Evolutionary conservation across 2,113 vertebrate species (phyloP), one percentile per base, ranked within the genome.

Genomic region (Hippocampus guttulatus): DNA sequence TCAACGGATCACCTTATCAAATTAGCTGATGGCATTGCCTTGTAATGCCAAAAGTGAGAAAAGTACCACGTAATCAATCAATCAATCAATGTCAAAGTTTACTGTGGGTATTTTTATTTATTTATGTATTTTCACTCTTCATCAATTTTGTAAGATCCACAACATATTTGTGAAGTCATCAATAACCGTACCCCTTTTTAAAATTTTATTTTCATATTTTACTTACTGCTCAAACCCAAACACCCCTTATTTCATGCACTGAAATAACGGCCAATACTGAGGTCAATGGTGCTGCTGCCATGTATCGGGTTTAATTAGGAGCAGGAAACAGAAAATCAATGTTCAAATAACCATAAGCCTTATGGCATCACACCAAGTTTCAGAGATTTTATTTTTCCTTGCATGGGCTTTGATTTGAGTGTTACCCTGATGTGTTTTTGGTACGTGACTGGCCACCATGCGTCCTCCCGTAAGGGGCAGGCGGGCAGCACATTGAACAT

Each of bases 401-500:
- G 12, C 55, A 14, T 30, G 5, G 11, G 55, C 9, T 6, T 61
- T 61, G 33, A 61, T 61, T 61, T 30, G 27, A 58, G 3, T 20
- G 58, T 27, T 33, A 33, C 14, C 2, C 58, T 33, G 27, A 33
- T 33, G 58, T 33, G 58, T 61, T 61, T 61, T 61, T 61, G 27
- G 0, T 61, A 61, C 58, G 58, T 61, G 58, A 61, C 58, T 61
- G 58, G 58, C 16, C 58, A 61, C 27, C 58, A 61, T 33, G 58
- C 27, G 27, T 15, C 58, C 9, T 61, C 58, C 27, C 8, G 25
- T 54, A 75, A 72, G 21, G 51, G 23, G 49, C 54, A 54, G 67
- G 54, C 64, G 20, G 52, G 71, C 68, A 69, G 67, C 70, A 80
- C 75, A 61, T 78, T 62, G 64, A 67, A 67, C 43, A 21, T 79